Percentiles rank a stretch among this genome's conserved stretches.
These are phyloP conservation scores for Pygoscelis antarcticus DNA, from an alignment of 2,113 vertebrate species.

Conservation along the genomic window DNA sequence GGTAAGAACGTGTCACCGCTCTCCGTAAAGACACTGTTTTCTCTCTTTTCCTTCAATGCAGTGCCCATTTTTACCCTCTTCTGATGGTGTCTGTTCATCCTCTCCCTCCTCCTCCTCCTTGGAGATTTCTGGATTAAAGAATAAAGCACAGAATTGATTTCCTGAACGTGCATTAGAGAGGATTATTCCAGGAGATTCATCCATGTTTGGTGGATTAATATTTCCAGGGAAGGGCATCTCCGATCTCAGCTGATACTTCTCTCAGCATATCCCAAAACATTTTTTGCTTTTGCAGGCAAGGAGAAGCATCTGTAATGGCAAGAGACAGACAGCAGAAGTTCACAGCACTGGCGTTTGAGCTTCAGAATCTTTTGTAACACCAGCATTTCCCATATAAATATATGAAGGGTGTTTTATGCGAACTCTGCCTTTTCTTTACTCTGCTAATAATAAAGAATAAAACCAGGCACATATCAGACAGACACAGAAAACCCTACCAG, in stretches of 20 bases:
- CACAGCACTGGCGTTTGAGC: neutral
- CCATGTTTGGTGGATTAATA: constrained; percentile 35
- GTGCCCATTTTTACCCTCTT: neutral
- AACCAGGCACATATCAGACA: neutral
- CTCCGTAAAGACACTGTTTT: neutral
- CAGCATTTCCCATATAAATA: neutral
- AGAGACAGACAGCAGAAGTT: neutral
- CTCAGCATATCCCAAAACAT: fast-evolving
- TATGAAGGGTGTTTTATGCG: neutral
- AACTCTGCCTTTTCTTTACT: neutral
- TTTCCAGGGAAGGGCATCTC: constrained; percentile 23
- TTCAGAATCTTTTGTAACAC: neutral
- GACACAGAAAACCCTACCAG: neutral
- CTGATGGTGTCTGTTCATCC: neutral
- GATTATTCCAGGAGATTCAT: constrained; percentile 60
- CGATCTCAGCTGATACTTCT: neutral
- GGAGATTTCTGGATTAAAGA: constrained; percentile 68
- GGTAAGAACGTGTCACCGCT: neutral
- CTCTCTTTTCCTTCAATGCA: neutral
- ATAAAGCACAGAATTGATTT: constrained; percentile 62
- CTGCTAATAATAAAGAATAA: neutral
- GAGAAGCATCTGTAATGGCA: neutral
- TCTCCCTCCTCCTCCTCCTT: constrained; percentile 27
- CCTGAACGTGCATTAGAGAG: constrained; percentile 45
- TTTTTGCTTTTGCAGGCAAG: neutral